Evolutionary conservation across 2,888 invertebrate species (phyloP).

Genomic region (Blera fallax): DNA sequence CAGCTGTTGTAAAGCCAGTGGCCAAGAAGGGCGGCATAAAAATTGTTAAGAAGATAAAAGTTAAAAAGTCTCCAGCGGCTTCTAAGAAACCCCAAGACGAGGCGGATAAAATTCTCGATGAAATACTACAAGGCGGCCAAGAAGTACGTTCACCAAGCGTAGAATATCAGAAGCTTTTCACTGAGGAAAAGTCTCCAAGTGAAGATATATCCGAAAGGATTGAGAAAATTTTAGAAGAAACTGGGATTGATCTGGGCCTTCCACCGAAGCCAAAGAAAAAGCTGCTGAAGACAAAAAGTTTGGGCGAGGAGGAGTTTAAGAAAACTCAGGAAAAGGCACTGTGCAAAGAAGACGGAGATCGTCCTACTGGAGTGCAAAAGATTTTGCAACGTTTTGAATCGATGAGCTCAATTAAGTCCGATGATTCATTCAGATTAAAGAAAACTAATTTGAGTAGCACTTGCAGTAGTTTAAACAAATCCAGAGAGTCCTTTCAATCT

Average conservation of each 20-base stretch:
- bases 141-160: conserved; percentile 78
- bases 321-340: conserved; percentile 58
- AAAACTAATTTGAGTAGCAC: conserved; percentile 78
- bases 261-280: conserved; percentile 75
- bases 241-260: conserved; percentile 78
- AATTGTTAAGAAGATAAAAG: conserved; percentile 78
- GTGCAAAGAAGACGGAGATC: conserved; percentile 73
- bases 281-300: conserved; percentile 77
- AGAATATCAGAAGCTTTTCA: conserved; percentile 80
- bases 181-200: conserved; percentile 80
- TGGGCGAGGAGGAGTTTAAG: conserved; percentile 78
- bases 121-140: conserved; percentile 76
- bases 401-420: conserved; percentile 78
- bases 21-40: conserved; percentile 77
- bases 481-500: conserved; percentile 76
- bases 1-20: conserved; percentile 74
- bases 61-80: conserved; percentile 58
- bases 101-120: conserved; percentile 79
- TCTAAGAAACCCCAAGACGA: conserved; percentile 74
- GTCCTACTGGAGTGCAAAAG: conserved; percentile 76
- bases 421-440: conserved; percentile 76
- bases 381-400: conserved; percentile 80
- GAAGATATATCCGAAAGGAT: conserved; percentile 80
- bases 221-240: conserved; percentile 79
- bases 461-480: conserved; percentile 78